Evolutionary conservation across 2,113 vertebrate genomes (phyloP).

Genomic region (crab-eating macaque (Macaca fascicularis)): DNA sequence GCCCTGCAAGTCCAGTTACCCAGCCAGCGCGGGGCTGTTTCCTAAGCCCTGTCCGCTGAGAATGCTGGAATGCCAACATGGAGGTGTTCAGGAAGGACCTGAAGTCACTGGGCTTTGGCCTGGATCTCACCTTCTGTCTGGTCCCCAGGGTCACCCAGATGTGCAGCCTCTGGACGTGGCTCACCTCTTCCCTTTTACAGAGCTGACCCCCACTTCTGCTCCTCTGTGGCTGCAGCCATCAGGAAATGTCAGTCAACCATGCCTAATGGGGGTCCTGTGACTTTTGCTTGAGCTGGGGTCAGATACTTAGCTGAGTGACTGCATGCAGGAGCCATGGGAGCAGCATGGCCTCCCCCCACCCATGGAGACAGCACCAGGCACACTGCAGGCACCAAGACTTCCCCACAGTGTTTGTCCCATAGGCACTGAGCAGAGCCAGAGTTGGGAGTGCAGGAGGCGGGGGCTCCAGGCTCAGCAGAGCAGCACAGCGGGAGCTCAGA

Average conservation of each 20-base stretch:
- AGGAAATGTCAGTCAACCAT: neutral
- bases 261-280: too few species aligned
- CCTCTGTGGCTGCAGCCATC: neutral
- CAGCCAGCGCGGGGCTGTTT: neutral
- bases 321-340: fast-evolving
- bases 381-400: neutral
- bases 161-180: neutral
- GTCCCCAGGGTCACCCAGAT: neutral
- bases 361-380: neutral
- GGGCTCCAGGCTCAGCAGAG: neutral
- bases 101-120: neutral
- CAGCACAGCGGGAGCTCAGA: neutral
- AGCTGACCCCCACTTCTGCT: neutral
- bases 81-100: neutral
- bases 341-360: neutral
- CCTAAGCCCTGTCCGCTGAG: neutral
- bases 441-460: neutral
- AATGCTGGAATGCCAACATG: fast-evolving
- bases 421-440: neutral
- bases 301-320: too few species aligned
- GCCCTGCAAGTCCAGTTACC: fast-evolving
- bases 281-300: neutral
- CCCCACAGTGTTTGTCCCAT: neutral
- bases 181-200: neutral
- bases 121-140: neutral